These are phyloP conservation scores for Brachionichthys hirsutus DNA, from an alignment of 2,113 vertebrate genomes.

Conservation along the genomic window DNA sequence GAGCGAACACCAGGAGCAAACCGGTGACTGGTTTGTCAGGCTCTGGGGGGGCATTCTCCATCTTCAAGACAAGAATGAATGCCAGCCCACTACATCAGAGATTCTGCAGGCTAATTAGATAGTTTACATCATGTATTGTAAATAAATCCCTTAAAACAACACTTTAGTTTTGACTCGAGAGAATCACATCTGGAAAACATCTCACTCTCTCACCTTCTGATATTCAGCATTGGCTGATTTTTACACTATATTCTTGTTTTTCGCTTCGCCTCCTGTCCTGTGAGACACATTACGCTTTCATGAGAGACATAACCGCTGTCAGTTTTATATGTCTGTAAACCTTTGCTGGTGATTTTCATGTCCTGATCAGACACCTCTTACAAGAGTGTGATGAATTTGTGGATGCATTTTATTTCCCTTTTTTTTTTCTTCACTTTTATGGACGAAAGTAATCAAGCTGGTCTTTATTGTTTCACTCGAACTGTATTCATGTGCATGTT, in stretches of 20 bases:
- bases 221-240: conserved; percentile 2
- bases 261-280: not conserved
- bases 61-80: not conserved
- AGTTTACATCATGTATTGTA: too few species aligned
- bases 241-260: conserved; percentile 2
- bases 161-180: too few species aligned
- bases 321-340: conserved; percentile 3
- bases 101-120: too few species aligned
- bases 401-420: too few species aligned
- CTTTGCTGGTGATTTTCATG: conserved; percentile 9
- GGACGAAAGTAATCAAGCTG: too few species aligned
- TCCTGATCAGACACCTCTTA: conserved; percentile 1
- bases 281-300: conserved; percentile 9
- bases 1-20: conserved; percentile 25
- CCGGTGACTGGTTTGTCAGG: conserved; percentile 2
- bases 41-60: not conserved
- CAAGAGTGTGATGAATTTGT: not conserved
- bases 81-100: not conserved
- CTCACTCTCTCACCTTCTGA: conserved; percentile 5
- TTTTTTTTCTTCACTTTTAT: too few species aligned
- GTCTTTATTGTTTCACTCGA: not conserved
- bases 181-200: not conserved
- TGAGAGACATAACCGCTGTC: conserved; percentile 8
- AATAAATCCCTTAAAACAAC: too few species aligned
- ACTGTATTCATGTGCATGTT: not conserved